Evolutionary conservation across 2,888 invertebrate species (phyloP).

Genomic region (Julus scandinavius): DNA sequence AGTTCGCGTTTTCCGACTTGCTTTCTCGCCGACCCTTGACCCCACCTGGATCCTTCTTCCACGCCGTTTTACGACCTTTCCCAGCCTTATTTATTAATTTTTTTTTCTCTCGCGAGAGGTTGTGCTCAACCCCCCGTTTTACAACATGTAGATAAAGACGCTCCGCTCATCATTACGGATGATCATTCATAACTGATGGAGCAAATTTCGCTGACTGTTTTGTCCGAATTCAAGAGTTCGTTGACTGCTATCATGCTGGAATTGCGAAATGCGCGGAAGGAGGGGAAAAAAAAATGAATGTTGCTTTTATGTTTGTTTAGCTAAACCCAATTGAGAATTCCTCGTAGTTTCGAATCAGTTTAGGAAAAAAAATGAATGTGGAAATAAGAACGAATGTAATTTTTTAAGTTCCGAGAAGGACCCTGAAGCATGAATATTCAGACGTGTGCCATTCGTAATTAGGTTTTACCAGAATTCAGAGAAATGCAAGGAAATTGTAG

Average conservation of each 20-base stretch:
- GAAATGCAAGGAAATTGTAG: no score
- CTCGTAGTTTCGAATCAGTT: neutral
- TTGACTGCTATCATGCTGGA: neutral
- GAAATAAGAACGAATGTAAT: no score
- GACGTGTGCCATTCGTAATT: no score
- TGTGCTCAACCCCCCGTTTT: neutral
- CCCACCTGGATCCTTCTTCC: neutral
- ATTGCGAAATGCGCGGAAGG: neutral
- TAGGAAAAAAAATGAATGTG: neutral
- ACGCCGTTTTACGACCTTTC: neutral
- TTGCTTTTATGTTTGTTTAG: constrained; percentile 1
- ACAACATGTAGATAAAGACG: neutral
- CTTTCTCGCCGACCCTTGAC: neutral
- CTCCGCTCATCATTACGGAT: neutral
- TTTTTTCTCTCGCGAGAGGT: neutral
- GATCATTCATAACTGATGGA: neutral
- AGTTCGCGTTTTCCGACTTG: neutral
- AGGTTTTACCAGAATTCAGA: no score
- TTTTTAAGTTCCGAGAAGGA: no score
- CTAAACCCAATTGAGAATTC: neutral
- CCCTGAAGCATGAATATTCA: no score
- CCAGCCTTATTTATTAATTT: neutral
- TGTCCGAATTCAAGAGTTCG: neutral
- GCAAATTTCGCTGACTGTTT: neutral
- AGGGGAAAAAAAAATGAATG: neutral